These are phyloP conservation scores for Phrynosoma platyrhinos DNA, from an alignment of 2,113 vertebrate genomes.

Conservation along the genomic window DNA sequence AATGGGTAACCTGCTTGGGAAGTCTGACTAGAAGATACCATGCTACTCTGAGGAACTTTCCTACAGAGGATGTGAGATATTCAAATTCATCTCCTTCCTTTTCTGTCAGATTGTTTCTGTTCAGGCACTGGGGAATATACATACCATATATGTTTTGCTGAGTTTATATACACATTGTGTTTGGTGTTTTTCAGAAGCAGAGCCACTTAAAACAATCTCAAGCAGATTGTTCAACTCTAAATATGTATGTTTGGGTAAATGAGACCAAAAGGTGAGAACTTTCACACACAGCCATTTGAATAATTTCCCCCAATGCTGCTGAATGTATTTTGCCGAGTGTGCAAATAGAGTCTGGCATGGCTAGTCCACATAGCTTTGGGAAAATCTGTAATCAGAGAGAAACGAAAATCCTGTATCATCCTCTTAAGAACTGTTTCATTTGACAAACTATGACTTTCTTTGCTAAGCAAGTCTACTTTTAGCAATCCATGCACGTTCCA, in stretches of 20 bases:
- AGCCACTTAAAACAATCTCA: neutral
- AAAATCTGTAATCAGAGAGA: neutral
- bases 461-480: neutral
- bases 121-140: too few species aligned
- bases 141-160: too few species aligned
- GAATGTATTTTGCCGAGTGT: neutral
- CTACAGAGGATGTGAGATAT: too few species aligned
- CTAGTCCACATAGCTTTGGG: neutral
- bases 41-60: too few species aligned
- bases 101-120: too few species aligned
- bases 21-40: too few species aligned
- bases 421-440: neutral
- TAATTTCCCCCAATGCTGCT: neutral
- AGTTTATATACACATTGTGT: too few species aligned
- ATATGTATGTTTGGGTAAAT: neutral
- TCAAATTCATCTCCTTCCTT: too few species aligned
- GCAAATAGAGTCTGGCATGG: neutral
- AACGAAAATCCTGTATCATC: neutral
- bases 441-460: neutral
- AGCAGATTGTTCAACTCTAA: neutral
- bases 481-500: too few species aligned
- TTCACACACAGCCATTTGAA: neutral
- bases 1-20: too few species aligned
- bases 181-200: too few species aligned
- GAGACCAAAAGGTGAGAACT: neutral